Base-by-base conservation (phyloP, 2,888 invertebrate genomes). In the Prenolepis imparis region DNA sequence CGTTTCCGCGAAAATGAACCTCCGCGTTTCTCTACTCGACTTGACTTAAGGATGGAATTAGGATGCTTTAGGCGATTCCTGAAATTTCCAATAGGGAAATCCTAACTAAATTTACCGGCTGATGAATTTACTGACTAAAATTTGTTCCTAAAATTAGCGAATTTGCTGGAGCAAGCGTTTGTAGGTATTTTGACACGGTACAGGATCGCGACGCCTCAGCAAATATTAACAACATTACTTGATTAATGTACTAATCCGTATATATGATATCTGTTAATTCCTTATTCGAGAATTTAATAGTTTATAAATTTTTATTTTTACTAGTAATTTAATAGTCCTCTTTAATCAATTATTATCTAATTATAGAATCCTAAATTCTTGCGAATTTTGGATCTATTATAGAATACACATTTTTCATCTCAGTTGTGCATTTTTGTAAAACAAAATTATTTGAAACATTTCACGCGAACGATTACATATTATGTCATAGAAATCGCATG, bases 1-100 rank as follows among this genome's bases (percentile, higher is more conserved):
- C 52, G 28, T 55, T 39, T 66, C 66, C 52, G 18, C 12, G 67
- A 55, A 66, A 66, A 67, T 52, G 21, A 75, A n/a, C 28, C 12
- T 9, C 9, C 15, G 41, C 18, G 6, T 48, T 44, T 59, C 61
- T 59, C 24, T 41, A 73, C 24, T 73, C 32, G 21, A 28, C 28
- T 3, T n/a, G 52, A 70, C 21, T 70, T 36, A 11, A 70, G 9
- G 9, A 32, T 12, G 11, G 36, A 39, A 72, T 55, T n/a, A n/a
- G 28, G 28, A 3, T 28, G 28, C 48, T n/a, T 48, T 48, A n/a
- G 48, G 48, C n/a, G 6, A 57, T 72, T 24, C 39, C 12, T n/a
- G 48, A n/a, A 48, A 48, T 48, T 48, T 39, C 36, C 24, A 11
- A 36, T 57, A 24, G 8, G 18, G 24, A 39, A 72, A 57, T 15